Evolutionary conservation across 2,113 vertebrate species (phyloP), one percentile per base, ranked within the genome.

Genomic region (Pipa parva): DNA sequence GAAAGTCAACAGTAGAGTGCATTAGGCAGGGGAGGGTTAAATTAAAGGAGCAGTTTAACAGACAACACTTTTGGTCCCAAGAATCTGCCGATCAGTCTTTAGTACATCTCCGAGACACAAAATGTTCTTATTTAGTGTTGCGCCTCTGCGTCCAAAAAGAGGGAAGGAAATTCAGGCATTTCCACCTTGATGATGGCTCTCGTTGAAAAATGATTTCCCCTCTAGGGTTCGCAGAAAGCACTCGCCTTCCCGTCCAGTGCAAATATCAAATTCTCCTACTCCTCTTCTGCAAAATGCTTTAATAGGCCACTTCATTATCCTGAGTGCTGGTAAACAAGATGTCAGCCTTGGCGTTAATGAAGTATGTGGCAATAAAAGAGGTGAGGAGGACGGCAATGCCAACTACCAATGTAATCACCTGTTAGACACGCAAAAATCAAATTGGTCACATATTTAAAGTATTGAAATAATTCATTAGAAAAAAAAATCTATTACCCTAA

Each of bases 291-390:
- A 3, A 12, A 36, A 56, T 46, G 9, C 59, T 22, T 95, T 87
- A 98, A 81, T 95, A 97, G 68, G 92, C 85, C 77, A 90, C 87
- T 0, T 87, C 77, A 0, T 89, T 79, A 51, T 95, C 93, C 51
- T 80, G 83, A 0, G 88, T 77, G 20, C 76, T 54, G 57, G 87
- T 87, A 74, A 98, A 98, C 2, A 98, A 88, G 1, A 97, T 75
- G 1, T 93, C 89, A 0, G 94, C 93, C 83, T 97, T 97, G 50
- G 92, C 86, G 33, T 92, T 97, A 85, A 97, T 75, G 52, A 92
- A 77, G 73, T 95, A 95, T 0, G 93, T 96, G 73, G 91, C 63
- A 9, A 90, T 11, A 6, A 98, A 85, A 1, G 95, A 97, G 2
- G 86, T 24, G 17, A 92, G 0, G 28, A 98, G 80, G 37, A 95